Conservation (phyloP, 2,113 vertebrate species). For the Chlorodrepanis virens region DNA sequence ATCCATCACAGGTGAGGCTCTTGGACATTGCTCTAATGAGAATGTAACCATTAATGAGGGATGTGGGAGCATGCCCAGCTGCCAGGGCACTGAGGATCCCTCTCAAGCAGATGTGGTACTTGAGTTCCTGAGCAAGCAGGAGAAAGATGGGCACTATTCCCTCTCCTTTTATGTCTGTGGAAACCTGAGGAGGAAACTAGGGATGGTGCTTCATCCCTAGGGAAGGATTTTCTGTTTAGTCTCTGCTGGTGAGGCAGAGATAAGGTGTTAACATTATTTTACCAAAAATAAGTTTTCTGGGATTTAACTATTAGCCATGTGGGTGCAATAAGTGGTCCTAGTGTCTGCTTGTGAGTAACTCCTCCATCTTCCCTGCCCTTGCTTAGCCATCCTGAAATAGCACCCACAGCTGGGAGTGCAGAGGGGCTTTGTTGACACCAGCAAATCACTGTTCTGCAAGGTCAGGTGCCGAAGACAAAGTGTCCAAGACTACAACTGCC, state of each 20-base stretch:
- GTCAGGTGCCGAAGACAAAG: not conserved
- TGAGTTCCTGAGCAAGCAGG: not conserved
- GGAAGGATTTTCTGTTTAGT: not conserved
- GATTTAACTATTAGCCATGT: not conserved
- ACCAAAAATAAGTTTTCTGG: not conserved
- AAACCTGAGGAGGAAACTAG: not conserved
- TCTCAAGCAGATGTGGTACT: not conserved
- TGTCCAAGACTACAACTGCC: not conserved
- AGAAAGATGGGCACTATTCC: not conserved
- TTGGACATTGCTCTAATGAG: not conserved
- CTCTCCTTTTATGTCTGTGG: not conserved
- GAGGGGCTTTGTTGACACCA: slow-evolving; percentile 32
- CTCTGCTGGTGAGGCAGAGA: not conserved
- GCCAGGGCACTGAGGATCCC: not conserved
- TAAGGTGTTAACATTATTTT: not conserved
- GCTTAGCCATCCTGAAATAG: slow-evolving; percentile 12
- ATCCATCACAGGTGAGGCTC: not conserved
- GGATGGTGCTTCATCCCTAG: not conserved
- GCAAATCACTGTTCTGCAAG: slow-evolving; percentile 20
- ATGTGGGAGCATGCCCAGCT: not conserved
- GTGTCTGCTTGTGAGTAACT: not conserved
- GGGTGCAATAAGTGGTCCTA: not conserved
- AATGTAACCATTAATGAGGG: not conserved
- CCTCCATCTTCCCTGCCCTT: not conserved
- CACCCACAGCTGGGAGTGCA: not conserved